Conservation (phyloP, 2,113 vertebrate species). For the Agapornis roseicollis region DNA sequence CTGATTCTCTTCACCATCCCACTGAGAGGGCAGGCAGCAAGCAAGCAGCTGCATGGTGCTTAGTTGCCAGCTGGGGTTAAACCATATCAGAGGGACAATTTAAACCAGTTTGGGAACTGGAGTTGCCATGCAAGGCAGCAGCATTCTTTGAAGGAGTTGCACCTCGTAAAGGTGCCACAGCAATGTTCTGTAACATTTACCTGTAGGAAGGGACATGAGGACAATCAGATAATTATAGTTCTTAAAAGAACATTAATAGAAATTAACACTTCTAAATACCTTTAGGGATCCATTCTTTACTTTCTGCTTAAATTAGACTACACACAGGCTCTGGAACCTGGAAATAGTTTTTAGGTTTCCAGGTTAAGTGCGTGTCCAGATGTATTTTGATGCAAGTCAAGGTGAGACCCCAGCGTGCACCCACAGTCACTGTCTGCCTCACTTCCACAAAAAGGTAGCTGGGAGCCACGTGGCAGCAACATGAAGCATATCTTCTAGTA, state of each 20-base stretch:
- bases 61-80: neutral
- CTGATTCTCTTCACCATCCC: neutral
- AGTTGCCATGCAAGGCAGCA: neutral
- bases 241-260: neutral
- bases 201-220: neutral
- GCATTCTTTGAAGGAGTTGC: neutral
- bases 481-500: neutral
- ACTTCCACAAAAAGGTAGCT: neutral
- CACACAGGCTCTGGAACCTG: neutral
- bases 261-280: neutral
- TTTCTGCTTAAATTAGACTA: neutral
- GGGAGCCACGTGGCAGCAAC: neutral
- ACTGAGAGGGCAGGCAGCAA: neutral
- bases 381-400: neutral
- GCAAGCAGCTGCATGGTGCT: neutral
- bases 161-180: neutral
- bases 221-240: neutral
- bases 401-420: fast-evolving
- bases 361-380: neutral
- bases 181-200: neutral
- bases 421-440: neutral
- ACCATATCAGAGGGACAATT: neutral
- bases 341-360: neutral
- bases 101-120: neutral
- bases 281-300: neutral